Conservation (phyloP, 2,113 vertebrate genomes). For the Gymnogyps californianus region DNA sequence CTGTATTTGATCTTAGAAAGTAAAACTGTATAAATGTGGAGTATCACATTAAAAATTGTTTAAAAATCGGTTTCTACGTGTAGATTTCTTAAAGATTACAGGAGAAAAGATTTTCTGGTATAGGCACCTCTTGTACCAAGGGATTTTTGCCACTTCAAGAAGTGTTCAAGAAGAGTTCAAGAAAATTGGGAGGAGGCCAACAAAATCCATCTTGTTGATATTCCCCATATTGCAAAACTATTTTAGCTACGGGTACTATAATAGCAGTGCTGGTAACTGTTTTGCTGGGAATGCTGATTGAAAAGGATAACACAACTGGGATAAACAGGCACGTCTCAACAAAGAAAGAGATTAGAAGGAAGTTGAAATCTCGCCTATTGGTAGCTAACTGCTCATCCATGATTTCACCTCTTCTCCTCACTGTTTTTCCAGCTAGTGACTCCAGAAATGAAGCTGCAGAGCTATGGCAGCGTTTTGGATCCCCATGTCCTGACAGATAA, state of each 20-base stretch:
- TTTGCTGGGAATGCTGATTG: neutral
- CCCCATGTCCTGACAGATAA: neutral
- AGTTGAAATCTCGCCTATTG: neutral
- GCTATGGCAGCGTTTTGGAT: neutral
- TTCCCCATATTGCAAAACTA: conserved; percentile 31
- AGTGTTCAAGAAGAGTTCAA: neutral
- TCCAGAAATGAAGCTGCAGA: neutral
- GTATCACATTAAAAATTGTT: neutral
- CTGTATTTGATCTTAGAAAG: neutral
- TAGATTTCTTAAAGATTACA: neutral
- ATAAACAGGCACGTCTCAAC: neutral
- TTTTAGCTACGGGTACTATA: neutral
- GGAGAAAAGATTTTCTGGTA: neutral
- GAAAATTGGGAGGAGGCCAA: neutral
- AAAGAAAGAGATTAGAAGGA: neutral
- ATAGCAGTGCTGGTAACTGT: conserved; percentile 28
- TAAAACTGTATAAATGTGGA: neutral
- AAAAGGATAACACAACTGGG: neutral
- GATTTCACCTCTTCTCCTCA: neutral
- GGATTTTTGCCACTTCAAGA: neutral
- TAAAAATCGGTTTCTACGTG: neutral
- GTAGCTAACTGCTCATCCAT: neutral
- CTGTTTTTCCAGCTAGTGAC: neutral
- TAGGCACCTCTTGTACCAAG: neutral
- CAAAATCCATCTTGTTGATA: neutral